Percentiles rank a stretch among this genome's conserved stretches.
These are phyloP conservation scores for Nomada flava DNA, from an alignment of 2,888 invertebrate genomes.

Conservation along the genomic window DNA sequence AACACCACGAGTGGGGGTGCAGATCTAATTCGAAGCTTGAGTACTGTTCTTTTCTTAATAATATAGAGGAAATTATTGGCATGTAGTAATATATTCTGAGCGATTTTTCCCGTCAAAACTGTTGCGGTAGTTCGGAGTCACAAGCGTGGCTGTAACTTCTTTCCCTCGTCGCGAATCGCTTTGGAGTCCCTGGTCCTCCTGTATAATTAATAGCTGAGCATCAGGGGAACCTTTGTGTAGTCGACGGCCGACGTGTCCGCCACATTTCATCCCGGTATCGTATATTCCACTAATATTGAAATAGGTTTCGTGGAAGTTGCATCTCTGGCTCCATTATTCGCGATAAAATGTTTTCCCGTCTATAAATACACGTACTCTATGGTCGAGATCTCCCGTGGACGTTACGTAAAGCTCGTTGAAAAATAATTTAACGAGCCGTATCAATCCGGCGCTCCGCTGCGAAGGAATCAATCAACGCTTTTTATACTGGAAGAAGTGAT, in stretches of 20 bases:
- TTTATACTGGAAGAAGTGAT: not conserved
- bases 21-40: constrained; percentile 15
- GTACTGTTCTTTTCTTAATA: not conserved
- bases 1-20: not conserved
- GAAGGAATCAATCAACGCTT: not conserved
- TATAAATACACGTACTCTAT: not conserved
- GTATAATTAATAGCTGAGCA: not conserved
- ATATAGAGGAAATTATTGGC: not conserved
- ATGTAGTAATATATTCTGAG: no score
- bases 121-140: no score
- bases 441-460: not conserved
- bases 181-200: not conserved
- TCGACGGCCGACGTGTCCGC: not conserved
- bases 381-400: not conserved
- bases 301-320: not conserved
- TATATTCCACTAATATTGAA: constrained; percentile 1
- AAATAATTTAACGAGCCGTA: not conserved
- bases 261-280: not conserved
- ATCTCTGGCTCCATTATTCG: no score
- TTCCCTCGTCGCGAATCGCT: constrained; percentile 43
- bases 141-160: constrained; percentile 35
- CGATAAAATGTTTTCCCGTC: not conserved
- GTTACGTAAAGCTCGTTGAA: not conserved
- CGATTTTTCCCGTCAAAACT: no score
- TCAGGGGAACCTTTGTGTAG: not conserved